Conservation (phyloP, 2,888 invertebrate species). For the Entomobrya multifasciata region DNA sequence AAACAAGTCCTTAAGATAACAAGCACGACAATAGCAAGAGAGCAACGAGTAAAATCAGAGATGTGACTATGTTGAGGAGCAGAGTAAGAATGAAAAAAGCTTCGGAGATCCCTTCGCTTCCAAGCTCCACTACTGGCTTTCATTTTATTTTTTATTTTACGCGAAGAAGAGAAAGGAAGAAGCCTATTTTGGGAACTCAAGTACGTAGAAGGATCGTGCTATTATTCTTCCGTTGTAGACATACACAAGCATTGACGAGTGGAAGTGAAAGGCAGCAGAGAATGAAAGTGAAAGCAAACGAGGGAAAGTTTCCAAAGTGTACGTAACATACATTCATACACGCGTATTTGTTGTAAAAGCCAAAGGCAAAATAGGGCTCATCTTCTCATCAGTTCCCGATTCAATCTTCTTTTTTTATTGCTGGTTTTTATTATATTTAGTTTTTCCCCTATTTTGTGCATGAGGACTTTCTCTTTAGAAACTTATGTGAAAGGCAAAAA, state of each 20-base stretch:
- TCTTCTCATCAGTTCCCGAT: slow-evolving; percentile 1
- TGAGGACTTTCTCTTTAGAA: neutral
- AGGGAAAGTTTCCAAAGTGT: neutral
- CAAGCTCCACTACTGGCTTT: too few species aligned
- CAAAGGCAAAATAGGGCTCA: slow-evolving; percentile 18
- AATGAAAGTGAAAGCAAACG: slow-evolving; percentile 29
- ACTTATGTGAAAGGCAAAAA: too few species aligned
- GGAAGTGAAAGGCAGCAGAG: neutral
- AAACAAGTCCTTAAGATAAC: neutral
- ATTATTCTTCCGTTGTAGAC: neutral
- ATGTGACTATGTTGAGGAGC: neutral
- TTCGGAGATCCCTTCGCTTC: neutral
- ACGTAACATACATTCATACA: neutral
- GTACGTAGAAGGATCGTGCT: neutral
- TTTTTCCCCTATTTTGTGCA: neutral
- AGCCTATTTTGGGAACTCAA: neutral
- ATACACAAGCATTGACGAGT: neutral
- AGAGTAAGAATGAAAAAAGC: slow-evolving; percentile 7
- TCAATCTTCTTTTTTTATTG: slow-evolving; percentile 20
- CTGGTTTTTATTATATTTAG: too few species aligned
- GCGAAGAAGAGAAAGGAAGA: neutral
- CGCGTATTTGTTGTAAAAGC: neutral
- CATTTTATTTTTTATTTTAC: neutral
- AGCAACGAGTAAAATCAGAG: neutral
- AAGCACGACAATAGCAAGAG: neutral